These are phyloP conservation scores for Crotalus helleri DNA, from an alignment of 2,113 vertebrate species.

Conservation along the genomic window DNA sequence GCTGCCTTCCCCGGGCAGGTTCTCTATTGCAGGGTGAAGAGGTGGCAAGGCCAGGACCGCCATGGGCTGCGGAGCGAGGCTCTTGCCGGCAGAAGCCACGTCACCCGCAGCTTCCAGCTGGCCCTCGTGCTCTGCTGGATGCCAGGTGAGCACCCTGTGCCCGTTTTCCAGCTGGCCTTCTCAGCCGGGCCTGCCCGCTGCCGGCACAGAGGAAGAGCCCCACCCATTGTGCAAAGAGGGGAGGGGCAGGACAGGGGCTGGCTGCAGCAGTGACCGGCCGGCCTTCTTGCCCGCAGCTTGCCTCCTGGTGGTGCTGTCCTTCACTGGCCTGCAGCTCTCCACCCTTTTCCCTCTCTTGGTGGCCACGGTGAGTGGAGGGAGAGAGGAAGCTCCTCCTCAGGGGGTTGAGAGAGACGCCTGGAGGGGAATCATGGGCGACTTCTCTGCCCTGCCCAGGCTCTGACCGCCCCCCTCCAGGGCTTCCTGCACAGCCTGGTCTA, in stretches of 20 bases:
- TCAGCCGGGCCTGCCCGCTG: background rate
- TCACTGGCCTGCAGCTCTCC: slow-evolving; percentile 43
- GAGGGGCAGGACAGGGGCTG: background rate
- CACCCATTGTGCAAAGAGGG: background rate
- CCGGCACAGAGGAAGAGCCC: background rate
- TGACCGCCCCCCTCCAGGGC: slow-evolving; percentile 74
- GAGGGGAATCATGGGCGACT: background rate
- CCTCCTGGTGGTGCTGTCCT: slow-evolving; percentile 68
- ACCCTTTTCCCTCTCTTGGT: slow-evolving; percentile 66
- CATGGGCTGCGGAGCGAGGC: slow-evolving; percentile 57
- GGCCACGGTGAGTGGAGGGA: slow-evolving; percentile 58
- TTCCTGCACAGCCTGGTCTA: slow-evolving; percentile 79
- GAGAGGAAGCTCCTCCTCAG: background rate
- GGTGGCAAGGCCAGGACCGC: slow-evolving; percentile 52
- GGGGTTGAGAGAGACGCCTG: background rate
- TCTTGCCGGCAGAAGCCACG: slow-evolving; percentile 40
- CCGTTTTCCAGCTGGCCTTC: background rate
- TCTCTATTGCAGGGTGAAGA: slow-evolving; percentile 69
- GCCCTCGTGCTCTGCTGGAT: slow-evolving; percentile 73
- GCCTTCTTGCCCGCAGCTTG: slow-evolving; percentile 67
- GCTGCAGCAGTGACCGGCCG: background rate
- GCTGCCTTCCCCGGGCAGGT: slow-evolving; percentile 51
- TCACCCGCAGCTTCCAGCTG: slow-evolving; percentile 67
- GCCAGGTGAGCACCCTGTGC: no score
- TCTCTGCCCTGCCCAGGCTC: slow-evolving; percentile 57